Evolutionary conservation across 2,797 vertebrate genomes (phyloP).

Genomic region (Eremophila alpestris): DNA sequence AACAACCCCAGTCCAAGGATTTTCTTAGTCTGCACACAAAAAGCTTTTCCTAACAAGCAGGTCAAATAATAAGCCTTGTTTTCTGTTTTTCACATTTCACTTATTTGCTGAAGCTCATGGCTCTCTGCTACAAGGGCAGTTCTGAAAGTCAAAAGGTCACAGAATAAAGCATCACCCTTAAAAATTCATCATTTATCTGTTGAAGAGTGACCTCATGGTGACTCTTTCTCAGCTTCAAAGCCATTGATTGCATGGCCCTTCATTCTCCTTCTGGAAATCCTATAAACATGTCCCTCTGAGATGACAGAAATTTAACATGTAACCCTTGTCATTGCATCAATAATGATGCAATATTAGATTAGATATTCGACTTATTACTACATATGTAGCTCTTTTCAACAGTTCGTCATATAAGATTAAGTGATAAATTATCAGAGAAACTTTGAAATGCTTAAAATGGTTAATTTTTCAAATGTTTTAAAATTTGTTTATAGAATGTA

Average conservation of each 20-base stretch:
- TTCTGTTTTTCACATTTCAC: conserved; percentile 47
- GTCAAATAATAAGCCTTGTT: conserved; percentile 43
- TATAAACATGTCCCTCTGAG: conserved; percentile 62
- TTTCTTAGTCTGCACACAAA: neutral
- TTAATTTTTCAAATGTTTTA: neutral
- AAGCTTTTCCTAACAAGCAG: conserved; percentile 14
- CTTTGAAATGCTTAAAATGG: neutral
- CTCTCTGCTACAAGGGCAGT: conserved; percentile 27
- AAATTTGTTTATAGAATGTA: neutral
- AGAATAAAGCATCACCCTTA: conserved; percentile 55
- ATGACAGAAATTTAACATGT: conserved; percentile 31
- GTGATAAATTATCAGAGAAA: neutral
- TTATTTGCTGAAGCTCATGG: conserved; percentile 58
- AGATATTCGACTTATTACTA: conserved; percentile 34
- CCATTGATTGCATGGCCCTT: conserved; percentile 71
- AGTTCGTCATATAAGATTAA: neutral
- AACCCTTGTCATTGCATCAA: neutral
- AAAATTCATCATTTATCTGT: conserved; percentile 73
- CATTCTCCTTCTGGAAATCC: conserved; percentile 72
- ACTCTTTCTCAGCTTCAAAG: conserved; percentile 55
- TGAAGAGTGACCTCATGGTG: conserved; percentile 69
- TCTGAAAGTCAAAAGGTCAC: conserved; percentile 70
- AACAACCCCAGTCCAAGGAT: neutral
- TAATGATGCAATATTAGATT: conserved; percentile 17
- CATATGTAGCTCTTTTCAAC: conserved; percentile 12